Evolutionary conservation across 2,797 vertebrate species (phyloP), one percentile per base, ranked within the genome.

Genomic region (Chloroceryle amazona): DNA sequence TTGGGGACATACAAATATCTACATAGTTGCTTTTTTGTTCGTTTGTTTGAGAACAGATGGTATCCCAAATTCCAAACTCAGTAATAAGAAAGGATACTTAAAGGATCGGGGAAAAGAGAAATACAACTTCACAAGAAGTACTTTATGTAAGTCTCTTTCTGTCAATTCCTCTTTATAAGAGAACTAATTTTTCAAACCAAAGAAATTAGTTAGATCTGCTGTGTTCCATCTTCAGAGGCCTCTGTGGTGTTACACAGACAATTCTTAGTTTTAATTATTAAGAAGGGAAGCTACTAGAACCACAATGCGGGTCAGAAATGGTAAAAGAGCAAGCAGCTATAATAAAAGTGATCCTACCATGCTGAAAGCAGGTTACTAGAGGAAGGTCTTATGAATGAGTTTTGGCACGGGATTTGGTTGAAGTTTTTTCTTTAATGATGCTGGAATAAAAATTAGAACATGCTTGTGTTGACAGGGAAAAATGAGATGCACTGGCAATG

Each of bases 351-450:
- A 52, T 41, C 74, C 41, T 76, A 15, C 13, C 22, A 10, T 54
- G 22, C 52, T 81, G 72, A 91, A 81, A 90, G 28, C 25, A 52
- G 44, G 37, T 73, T 82, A 58, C 1, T 28, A 70, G 41, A 81
- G 33, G 57, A 85, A n/a, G 54, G 37, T 46, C 13, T 86, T 35
- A 11, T 42, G 23, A 78, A 13, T 61, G 61, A 83, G 21, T 81
- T 94, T 92, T 89, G 92, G 88, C 86, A 88, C 33, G 41, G 68
- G 61, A 72, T 81, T 90, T 96, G 68, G 54, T 68, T 81, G 75
- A 88, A 81, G 54, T 44, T 58, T 81, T 93, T 96, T 83, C 85
- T 68, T 90, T 81, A 93, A 68, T 88, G 68, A 72, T 81, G 47
- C 47, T 93, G 74, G 51, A 42, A 73, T 76, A 86, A 93, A 84